Evolutionary conservation across 35 echinoderm and acorn worm genomes (phyloP).

Genomic region (Holothuria glaberrima): DNA sequence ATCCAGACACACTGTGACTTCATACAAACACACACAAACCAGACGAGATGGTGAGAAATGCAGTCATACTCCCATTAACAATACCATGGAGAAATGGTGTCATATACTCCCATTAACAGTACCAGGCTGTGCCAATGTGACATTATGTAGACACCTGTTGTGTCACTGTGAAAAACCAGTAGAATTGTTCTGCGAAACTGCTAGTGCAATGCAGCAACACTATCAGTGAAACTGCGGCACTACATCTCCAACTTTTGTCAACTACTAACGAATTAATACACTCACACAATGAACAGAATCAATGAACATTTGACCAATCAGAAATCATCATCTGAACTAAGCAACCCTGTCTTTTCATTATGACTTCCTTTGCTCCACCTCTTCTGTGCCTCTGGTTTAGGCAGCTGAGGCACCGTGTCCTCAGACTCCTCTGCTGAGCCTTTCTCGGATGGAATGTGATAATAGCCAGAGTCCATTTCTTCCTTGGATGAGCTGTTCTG

Average conservation of each 20-base stretch:
- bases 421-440: slow-evolving; percentile 18
- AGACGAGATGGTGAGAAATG: too few species aligned
- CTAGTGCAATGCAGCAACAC: too few species aligned
- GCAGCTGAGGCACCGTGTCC: slow-evolving; percentile 13
- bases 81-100: too few species aligned
- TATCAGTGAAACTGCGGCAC: too few species aligned
- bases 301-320: slow-evolving; percentile 30
- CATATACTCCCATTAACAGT: too few species aligned
- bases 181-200: not conserved
- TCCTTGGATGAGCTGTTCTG: slow-evolving; percentile 71
- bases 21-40: too few species aligned
- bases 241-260: not conserved
- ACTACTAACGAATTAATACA: not conserved
- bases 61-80: too few species aligned
- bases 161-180: too few species aligned
- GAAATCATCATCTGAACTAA: slow-evolving; percentile 97
- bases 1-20: too few species aligned
- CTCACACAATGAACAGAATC: not conserved
- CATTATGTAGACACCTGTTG: too few species aligned
- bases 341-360: slow-evolving; percentile 90
- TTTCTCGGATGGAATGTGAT: slow-evolving; percentile 65
- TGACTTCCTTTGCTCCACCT: slow-evolving; percentile 70
- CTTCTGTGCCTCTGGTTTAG: slow-evolving; percentile 26
- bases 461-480: slow-evolving; percentile 72
- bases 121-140: too few species aligned